A percentile compares a stretch with the other conserved stretches of the same genome.
Evolutionary conservation across 1,140 invertebrate species (phyloP).

Genomic region (Chlorops oryzae): DNA sequence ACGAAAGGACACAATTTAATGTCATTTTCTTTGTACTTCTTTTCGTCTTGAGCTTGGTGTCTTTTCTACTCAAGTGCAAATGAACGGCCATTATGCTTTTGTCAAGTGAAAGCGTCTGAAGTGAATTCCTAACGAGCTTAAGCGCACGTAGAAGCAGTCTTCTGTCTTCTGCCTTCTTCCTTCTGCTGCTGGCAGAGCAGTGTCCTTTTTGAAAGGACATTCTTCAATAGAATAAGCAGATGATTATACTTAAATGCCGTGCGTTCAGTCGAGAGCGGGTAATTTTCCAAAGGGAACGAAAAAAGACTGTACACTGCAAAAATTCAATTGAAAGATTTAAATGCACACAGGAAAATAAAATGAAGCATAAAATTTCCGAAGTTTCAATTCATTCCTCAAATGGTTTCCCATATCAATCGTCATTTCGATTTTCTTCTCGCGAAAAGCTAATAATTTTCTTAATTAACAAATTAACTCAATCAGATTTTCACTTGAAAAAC

Average conservation of each 20-base stretch:
- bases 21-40: slow-evolving; percentile 6
- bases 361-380: too few species aligned
- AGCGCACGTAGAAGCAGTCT: background rate
- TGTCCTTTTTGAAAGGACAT: slow-evolving; percentile 2
- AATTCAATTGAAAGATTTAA: background rate
- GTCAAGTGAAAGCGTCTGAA: slow-evolving; percentile 10
- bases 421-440: too few species aligned
- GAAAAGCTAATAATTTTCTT: too few species aligned
- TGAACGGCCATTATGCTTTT: slow-evolving; percentile 13
- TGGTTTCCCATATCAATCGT: too few species aligned
- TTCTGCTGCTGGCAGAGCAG: background rate
- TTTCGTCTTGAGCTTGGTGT: background rate
- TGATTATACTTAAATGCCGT: slow-evolving; percentile 1
- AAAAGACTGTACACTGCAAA: background rate
- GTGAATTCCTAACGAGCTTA: slow-evolving; percentile 7
- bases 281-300: background rate
- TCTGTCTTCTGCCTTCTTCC: too few species aligned
- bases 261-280: background rate
- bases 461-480: background rate
- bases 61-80: background rate
- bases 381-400: too few species aligned
- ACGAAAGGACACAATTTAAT: slow-evolving; percentile 12
- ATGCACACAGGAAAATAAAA: background rate
- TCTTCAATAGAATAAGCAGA: slow-evolving; percentile 9
- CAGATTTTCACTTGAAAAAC: background rate